phyloP scores from a whole-genome alignment of 2,113 vertebrate species.

The Entelurus aequoreus region DNA sequence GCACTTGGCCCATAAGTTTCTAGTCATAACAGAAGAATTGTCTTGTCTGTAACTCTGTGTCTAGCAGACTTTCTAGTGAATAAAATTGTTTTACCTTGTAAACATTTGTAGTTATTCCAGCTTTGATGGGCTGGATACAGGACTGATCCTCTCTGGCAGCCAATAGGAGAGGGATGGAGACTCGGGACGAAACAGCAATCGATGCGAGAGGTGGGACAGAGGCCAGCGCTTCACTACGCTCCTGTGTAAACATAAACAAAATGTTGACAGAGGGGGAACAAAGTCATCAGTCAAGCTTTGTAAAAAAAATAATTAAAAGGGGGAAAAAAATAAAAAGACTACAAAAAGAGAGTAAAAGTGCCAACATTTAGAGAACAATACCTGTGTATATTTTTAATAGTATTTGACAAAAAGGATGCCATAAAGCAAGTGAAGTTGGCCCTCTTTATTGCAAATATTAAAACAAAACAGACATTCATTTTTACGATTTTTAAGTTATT shows the following conservation, averaged over 20 bases:
- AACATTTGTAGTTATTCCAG: conserved; percentile 63
- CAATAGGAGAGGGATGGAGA: conserved; percentile 73
- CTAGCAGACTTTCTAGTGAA: background rate
- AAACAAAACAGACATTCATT: too few relatives aligned
- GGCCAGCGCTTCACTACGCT: conserved; percentile 47
- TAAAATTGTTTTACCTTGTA: conserved; percentile 72
- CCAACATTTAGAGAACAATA: too few relatives aligned
- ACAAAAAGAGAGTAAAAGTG: too few relatives aligned
- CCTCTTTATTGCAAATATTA: too few relatives aligned
- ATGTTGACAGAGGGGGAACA: too few relatives aligned
- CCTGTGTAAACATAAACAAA: conserved; percentile 35
- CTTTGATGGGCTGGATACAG: conserved; percentile 61
- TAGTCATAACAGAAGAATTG: conserved; percentile 37
- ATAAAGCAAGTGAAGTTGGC: too few relatives aligned
- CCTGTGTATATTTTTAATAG: too few relatives aligned
- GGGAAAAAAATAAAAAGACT: too few relatives aligned
- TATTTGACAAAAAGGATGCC: too few relatives aligned
- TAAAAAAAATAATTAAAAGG: too few relatives aligned
- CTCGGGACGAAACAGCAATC: conserved; percentile 30
- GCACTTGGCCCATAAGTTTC: conserved; percentile 80
- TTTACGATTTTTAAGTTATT: too few relatives aligned
- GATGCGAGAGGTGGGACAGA: conserved; percentile 47
- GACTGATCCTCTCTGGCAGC: conserved; percentile 80
- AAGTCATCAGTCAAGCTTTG: too few relatives aligned
- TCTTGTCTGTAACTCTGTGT: background rate